Percentiles rank a stretch among this genome's conserved stretches.
These are phyloP conservation scores for Drosophila greeni DNA, from an alignment of 2,888 invertebrate species.

Conservation along the genomic window DNA sequence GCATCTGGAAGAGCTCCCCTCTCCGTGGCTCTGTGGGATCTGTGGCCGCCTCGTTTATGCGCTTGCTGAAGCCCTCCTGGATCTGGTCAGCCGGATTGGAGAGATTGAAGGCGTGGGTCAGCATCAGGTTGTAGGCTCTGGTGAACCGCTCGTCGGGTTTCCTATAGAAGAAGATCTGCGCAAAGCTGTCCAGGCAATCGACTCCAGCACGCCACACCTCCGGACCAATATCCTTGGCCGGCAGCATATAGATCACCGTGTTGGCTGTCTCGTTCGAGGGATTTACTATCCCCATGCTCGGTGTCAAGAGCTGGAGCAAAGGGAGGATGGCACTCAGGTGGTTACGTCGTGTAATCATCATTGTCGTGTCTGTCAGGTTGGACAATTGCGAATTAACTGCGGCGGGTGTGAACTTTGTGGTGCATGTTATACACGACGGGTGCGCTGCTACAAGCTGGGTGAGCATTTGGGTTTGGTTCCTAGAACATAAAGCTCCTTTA, in stretches of 20 bases:
- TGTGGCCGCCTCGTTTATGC: slow-evolving; percentile 69
- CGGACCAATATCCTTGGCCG: slow-evolving; percentile 64
- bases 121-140: slow-evolving; percentile 71
- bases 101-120: slow-evolving; percentile 73
- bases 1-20: slow-evolving; percentile 61
- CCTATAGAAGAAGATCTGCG: slow-evolving; percentile 65
- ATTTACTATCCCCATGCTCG: slow-evolving; percentile 63
- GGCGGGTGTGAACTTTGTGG: slow-evolving; percentile 19
- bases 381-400: slow-evolving; percentile 50
- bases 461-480: neutral
- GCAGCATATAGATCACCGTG: slow-evolving; percentile 68
- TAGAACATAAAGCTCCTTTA: rapidly evolving
- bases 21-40: slow-evolving; percentile 9
- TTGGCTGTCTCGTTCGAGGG: slow-evolving; percentile 68
- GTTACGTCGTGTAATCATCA: slow-evolving; percentile 25
- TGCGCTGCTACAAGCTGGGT: neutral
- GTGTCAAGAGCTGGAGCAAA: slow-evolving; percentile 14
- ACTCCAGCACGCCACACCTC: slow-evolving; percentile 72
- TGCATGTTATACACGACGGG: neutral
- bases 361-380: slow-evolving; percentile 23
- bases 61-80: slow-evolving; percentile 69
- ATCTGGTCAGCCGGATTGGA: slow-evolving; percentile 77
- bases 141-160: slow-evolving; percentile 58
- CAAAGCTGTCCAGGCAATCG: slow-evolving; percentile 70
- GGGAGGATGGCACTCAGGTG: slow-evolving; percentile 10